A percentile compares a stretch with the other conserved stretches of the same genome.
phyloP scores from a whole-genome alignment of 2,888 invertebrate genomes.

The Folsomia candida region DNA sequence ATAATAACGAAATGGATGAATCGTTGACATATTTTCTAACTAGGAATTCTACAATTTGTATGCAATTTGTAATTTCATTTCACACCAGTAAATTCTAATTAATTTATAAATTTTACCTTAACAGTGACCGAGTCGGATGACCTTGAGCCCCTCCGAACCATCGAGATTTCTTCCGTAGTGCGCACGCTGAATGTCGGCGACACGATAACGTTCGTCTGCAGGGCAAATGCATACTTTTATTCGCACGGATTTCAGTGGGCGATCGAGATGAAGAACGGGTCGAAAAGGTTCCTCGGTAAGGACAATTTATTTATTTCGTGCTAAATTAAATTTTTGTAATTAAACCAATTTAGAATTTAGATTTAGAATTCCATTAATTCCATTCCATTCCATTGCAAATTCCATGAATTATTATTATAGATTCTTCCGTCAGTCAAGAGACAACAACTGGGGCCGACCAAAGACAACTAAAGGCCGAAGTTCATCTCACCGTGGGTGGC shows the following conservation, averaged over 20 bases:
- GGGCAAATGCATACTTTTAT: conserved; percentile 36
- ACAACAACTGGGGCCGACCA: not conserved
- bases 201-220: conserved; percentile 31
- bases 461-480: conserved; percentile 26
- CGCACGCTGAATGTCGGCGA: conserved; percentile 31
- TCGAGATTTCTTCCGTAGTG: conserved; percentile 29
- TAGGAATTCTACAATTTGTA: conserved; percentile 34
- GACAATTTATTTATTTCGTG: not conserved
- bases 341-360: not conserved
- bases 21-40: conserved; percentile 34
- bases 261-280: conserved; percentile 33
- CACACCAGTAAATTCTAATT: not conserved
- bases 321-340: not conserved
- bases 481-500: conserved; percentile 31
- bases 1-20: conserved; percentile 23
- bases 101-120: not conserved
- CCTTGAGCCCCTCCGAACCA: conserved; percentile 24
- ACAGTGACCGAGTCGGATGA: conserved; percentile 35
- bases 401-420: not conserved
- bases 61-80: conserved; percentile 4
- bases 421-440: not conserved
- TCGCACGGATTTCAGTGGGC: conserved; percentile 44
- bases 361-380: too few relatives aligned
- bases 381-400: too few relatives aligned
- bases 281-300: conserved; percentile 33